A percentile compares a stretch with the other conserved stretches of the same genome.
phyloP scores from a whole-genome alignment of 1,140 invertebrate genomes.

The Ctenoplectra terminalis region DNA sequence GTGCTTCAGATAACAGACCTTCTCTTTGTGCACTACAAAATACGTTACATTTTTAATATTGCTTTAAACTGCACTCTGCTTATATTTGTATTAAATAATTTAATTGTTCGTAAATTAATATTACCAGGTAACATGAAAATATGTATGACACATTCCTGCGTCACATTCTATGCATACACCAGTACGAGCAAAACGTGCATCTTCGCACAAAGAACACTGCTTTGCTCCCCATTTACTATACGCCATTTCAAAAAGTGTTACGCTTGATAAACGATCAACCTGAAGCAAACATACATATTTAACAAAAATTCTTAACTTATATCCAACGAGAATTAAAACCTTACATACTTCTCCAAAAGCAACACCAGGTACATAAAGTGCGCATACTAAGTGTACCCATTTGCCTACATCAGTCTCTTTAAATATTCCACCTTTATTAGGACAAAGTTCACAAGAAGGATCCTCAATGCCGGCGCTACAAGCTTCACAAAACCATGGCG shows the following conservation, averaged over 20 bases:
- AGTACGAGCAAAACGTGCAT: constrained; percentile 92
- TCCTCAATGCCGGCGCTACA: constrained; percentile 95
- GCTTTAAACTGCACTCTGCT: neutral
- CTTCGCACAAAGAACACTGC: constrained; percentile 93
- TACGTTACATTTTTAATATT: neutral
- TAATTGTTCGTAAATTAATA: constrained; percentile 63
- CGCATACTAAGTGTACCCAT: constrained; percentile 99
- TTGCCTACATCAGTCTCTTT: constrained; percentile 98
- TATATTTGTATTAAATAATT: neutral
- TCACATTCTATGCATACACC: constrained; percentile 98
- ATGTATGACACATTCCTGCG: constrained; percentile 98
- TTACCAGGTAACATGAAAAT: constrained; percentile 99
- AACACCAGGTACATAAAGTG: constrained; percentile 97
- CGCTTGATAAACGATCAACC: constrained; percentile 92
- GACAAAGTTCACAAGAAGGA: constrained; percentile 94
- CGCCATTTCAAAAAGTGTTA: constrained; percentile 97
- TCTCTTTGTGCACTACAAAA: constrained; percentile 93
- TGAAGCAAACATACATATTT: constrained; percentile 60
- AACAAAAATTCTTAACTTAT: constrained; percentile 24
- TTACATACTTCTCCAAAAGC: constrained; percentile 93
- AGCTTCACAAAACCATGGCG: constrained; percentile 99
- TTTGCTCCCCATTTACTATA: constrained; percentile 97
- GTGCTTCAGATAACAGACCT: constrained; percentile 95
- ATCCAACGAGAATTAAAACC: constrained; percentile 41
- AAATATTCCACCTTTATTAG: constrained; percentile 93